These are phyloP conservation scores for Macrophya annulata DNA, from an alignment of 2,888 invertebrate species.

Conservation along the genomic window DNA sequence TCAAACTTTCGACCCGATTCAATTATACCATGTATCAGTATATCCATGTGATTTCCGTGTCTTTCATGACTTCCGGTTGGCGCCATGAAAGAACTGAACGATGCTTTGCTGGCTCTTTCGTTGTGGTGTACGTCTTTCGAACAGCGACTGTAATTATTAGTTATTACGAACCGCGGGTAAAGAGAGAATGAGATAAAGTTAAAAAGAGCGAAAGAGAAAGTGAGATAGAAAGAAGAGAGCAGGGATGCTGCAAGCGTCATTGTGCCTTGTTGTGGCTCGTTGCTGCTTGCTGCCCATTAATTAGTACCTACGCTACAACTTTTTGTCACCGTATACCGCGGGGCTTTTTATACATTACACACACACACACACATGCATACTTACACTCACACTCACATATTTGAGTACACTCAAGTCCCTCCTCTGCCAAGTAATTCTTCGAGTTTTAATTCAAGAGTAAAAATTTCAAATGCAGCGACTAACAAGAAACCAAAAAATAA, in stretches of 20 bases:
- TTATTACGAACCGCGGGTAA: constrained; percentile 31
- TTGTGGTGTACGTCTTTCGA: constrained; percentile 20
- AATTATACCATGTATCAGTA: not conserved
- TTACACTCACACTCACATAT: not conserved
- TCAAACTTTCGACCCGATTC: not conserved
- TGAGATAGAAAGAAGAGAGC: not conserved
- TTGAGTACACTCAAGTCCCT: not conserved
- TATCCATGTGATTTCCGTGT: constrained; percentile 19
- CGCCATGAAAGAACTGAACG: constrained; percentile 21
- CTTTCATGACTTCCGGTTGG: constrained; percentile 46
- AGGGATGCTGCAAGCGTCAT: constrained; percentile 31
- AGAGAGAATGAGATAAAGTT: not conserved
- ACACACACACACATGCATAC: too few species aligned
- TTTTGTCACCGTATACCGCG: constrained; percentile 42
- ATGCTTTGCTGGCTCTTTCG: constrained; percentile 1
- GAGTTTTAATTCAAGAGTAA: not conserved
- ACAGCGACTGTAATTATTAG: constrained; percentile 44
- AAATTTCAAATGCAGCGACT: not conserved
- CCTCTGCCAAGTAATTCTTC: not conserved
- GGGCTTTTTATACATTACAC: constrained; percentile 29
- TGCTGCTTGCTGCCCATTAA: constrained; percentile 50
- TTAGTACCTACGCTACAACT: constrained; percentile 53
- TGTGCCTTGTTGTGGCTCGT: constrained; percentile 53
- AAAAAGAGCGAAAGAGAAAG: not conserved
- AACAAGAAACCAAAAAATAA: too few species aligned